Conservation (phyloP, 1,140 invertebrate genomes). For the Ditylenchus dipsaci region DNA sequence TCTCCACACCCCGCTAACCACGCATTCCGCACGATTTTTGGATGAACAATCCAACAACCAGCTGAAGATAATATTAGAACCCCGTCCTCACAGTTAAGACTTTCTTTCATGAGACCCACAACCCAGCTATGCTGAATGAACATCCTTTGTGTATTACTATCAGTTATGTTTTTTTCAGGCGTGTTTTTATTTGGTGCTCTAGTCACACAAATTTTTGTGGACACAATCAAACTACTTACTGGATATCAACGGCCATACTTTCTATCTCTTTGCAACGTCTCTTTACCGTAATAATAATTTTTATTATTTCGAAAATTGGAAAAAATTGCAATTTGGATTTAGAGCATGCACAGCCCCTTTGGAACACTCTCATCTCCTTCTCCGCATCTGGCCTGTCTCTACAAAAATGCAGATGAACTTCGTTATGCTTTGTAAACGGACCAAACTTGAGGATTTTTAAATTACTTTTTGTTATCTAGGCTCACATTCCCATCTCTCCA, state of each 20-base stretch:
- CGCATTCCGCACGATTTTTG: too few relatives aligned
- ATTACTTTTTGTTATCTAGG: too few relatives aligned
- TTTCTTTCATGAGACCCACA: too few relatives aligned
- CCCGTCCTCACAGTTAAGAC: too few relatives aligned
- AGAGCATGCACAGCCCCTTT: constrained; percentile 56
- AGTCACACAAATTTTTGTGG: constrained; percentile 57
- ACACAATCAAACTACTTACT: constrained; percentile 55
- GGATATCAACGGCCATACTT: constrained; percentile 57
- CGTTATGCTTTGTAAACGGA: constrained; percentile 50
- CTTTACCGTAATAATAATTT: constrained; percentile 46
- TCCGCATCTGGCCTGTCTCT: constrained; percentile 56
- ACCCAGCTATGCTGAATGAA: too few relatives aligned
- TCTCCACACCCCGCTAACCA: too few relatives aligned
- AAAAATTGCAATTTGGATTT: background rate
- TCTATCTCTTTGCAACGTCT: constrained; percentile 56
- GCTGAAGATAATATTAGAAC: too few relatives aligned
- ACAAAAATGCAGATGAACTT: constrained; percentile 52
- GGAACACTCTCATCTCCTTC: constrained; percentile 58
- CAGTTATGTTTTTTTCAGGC: constrained; percentile 30
- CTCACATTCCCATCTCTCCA: constrained; percentile 56
- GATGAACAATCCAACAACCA: too few relatives aligned
- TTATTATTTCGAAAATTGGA: too few relatives aligned
- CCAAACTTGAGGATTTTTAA: too few relatives aligned
- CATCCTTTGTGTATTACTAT: background rate
- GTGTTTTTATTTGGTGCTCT: constrained; percentile 56